A percentile compares a stretch with the other conserved stretches of the same genome.
Evolutionary conservation across 2,113 vertebrate species (phyloP).

Genomic region (Atrichornis clamosus): DNA sequence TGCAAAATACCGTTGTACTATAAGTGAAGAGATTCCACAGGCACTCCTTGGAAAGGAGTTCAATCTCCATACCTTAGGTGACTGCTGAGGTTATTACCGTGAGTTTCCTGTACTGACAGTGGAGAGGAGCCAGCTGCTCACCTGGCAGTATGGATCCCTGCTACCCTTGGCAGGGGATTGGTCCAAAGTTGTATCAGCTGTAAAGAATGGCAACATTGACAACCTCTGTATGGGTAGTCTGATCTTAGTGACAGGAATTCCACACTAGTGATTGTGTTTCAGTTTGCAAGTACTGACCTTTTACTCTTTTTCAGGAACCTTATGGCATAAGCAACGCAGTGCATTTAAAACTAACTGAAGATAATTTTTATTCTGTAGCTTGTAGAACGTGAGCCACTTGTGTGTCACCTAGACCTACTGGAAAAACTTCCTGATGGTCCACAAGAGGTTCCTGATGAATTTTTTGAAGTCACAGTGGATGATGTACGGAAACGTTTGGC

Average conservation of each 20-base stretch:
- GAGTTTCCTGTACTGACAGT: not conserved
- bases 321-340: not conserved
- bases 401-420: slow-evolving; percentile 84
- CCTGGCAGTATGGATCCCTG: not conserved
- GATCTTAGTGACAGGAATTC: not conserved
- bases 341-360: not conserved
- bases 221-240: not conserved
- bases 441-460: slow-evolving; percentile 86
- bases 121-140: not conserved
- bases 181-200: not conserved
- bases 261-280: not conserved
- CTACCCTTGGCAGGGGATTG: not conserved
- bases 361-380: slow-evolving; percentile 44
- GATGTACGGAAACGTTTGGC: slow-evolving; percentile 90
- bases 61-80: not conserved
- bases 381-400: slow-evolving; percentile 78
- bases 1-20: not conserved
- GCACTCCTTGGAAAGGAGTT: not conserved
- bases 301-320: not conserved
- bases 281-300: not conserved
- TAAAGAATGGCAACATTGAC: not conserved
- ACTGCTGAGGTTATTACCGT: not conserved
- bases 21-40: not conserved
- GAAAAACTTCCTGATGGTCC: slow-evolving; percentile 17
- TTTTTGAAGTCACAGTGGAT: slow-evolving; percentile 94